Evolutionary conservation across 1,140 invertebrate species (phyloP), one percentile per base, ranked within the genome.

Genomic region (Drosophila cardini): DNA sequence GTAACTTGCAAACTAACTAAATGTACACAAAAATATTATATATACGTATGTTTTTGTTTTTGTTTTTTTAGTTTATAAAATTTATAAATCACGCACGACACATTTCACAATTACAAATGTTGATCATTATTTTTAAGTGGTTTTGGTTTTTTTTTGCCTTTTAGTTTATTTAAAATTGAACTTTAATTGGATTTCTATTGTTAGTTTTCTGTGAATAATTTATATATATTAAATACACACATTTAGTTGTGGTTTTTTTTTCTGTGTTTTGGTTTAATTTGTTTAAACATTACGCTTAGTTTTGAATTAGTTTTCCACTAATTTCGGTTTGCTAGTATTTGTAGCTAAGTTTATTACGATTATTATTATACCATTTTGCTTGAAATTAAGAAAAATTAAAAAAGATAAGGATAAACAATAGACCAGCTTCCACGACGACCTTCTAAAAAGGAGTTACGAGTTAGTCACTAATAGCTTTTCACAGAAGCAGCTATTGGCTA

Each of bases 71-170:
- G 53, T 78, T 82, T 86, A 70, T 50, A 87, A 82, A 87, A 78
- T 76, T 82, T 82, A 63, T 67, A 78, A 82, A 82, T 86, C 78
- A 86, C 82, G 64, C 76, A 86, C 82, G 76, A 87, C 83, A 85
- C 78, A 87, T 72, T 86, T 68, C 56, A 86, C 83, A 76, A 72
- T 78, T 62, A 86, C 78, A 82, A 77, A 70, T 70, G 21, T 75
- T 53, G 36, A 61, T 57, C 21, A 26, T 26, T 26, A 21, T 21
- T 21, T 4, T 26, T 26, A 4, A 4, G 21, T 26, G 21, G 21
- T 2, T 63, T 63, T 67, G 67, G 71, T 83, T 82, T 79, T 72
- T 72, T 76, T 67, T n/a, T 46, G 11, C 40, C 36, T 73, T 61
- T 45, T 60, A 73, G 42, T 48, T 55, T 55, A 26, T 73, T 69